Evolutionary conservation across 2,797 vertebrate genomes (phyloP), one percentile per base, ranked within the genome.

Genomic region (Bovichtus diacanthus): DNA sequence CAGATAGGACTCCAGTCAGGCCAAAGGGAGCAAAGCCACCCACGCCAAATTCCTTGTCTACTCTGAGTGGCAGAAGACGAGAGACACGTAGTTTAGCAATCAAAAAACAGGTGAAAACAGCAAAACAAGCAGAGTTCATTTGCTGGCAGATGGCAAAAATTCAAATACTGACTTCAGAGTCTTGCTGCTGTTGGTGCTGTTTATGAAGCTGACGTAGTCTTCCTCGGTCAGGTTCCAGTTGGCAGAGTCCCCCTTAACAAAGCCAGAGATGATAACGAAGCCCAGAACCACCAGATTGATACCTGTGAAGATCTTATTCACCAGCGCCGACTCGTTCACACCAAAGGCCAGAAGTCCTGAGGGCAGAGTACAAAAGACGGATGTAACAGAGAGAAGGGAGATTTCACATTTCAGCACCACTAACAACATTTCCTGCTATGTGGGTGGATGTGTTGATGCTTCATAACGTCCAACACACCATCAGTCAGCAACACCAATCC

Each of bases 241-340:
- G 19, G 81, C 83, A 0, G 95, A 18, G 66, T 99, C 65, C 1
- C 98, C 98, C 77, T 98, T 98, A 36, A 99, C 92, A 0, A 97
- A 97, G 49, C 97, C 98, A 0, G 97, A 94, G 59, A 99, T 91
- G 83, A 99, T 96, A 60, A 99, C 93, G 2, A 99, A 99, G 61
- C 94, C 83, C 69, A 99, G 93, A 55, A 99, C 98, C 84, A 99
- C 85, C 84, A 99, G 90, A 87, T 99, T 99, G 82, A 98, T 93
- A 0, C 92, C 96, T 0, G 98, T 99, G 94, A 99, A 99, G 88
- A 99, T 96, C 91, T 99, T 99, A 84, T 97, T 99, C 62, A 99
- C 96, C 2, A 99, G 88, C 4, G 98, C 97, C 0, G 98, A 99
- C 88, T 99, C 98, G 0, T 95, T 98, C 70, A 98, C 98, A 0